A percentile compares a stretch with the other conserved stretches of the same genome.
phyloP scores from a whole-genome alignment of 2,113 vertebrate species.

The Laticauda colubrina region DNA sequence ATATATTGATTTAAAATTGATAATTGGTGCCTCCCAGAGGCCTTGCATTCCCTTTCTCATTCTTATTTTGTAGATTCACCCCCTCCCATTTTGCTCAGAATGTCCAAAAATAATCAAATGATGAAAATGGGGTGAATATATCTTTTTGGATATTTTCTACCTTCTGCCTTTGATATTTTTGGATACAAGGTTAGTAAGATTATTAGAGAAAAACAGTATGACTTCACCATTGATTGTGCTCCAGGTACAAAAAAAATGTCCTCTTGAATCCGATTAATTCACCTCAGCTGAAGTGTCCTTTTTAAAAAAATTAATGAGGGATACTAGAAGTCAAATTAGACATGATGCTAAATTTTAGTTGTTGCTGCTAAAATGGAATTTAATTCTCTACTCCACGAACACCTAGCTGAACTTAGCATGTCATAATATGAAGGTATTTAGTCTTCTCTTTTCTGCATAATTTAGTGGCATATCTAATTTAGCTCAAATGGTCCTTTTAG shows the following conservation, averaged over 20 bases:
- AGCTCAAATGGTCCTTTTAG: background rate
- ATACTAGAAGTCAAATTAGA: background rate
- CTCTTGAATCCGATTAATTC: background rate
- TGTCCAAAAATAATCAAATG: background rate
- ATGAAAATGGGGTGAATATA: background rate
- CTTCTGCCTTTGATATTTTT: background rate
- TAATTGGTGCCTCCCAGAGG: background rate
- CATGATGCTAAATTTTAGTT: background rate
- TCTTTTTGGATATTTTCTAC: background rate
- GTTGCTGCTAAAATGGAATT: background rate
- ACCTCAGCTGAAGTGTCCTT: background rate
- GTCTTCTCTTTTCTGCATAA: background rate
- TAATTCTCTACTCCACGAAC: background rate
- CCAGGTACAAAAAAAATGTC: background rate
- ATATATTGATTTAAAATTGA: background rate
- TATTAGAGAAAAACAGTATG: background rate
- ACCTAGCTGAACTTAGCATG: background rate
- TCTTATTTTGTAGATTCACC: background rate
- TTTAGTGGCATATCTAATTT: background rate
- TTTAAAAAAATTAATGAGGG: background rate
- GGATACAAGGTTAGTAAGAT: background rate
- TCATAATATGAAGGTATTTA: background rate
- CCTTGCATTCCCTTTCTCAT: background rate
- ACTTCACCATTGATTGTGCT: background rate
- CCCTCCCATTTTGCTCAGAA: background rate